A percentile compares a stretch with the other conserved stretches of the same genome.
phyloP scores from a whole-genome alignment of 1,140 invertebrate genomes.

The Magallana gigas region DNA sequence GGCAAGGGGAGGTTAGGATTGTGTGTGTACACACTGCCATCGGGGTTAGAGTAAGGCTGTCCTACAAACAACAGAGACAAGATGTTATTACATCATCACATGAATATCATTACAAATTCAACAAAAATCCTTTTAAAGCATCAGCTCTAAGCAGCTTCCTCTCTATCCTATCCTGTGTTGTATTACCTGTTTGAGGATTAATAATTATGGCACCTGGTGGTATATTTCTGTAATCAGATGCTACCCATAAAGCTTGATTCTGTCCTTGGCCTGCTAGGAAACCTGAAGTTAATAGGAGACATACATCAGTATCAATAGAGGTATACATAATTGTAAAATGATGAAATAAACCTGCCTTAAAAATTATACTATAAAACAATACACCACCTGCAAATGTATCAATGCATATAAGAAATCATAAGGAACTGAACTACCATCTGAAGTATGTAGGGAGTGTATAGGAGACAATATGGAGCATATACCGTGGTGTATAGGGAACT shows the following conservation, averaged over 20 bases:
- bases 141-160: background rate
- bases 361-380: too few relatives aligned
- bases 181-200: slow-evolving; percentile 85
- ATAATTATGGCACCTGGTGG: slow-evolving; percentile 91
- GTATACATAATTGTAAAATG: too few relatives aligned
- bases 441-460: too few relatives aligned
- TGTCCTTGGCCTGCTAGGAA: slow-evolving; percentile 52
- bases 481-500: too few relatives aligned
- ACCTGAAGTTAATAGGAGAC: slow-evolving; percentile 24
- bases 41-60: slow-evolving; percentile 67
- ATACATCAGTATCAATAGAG: too few relatives aligned
- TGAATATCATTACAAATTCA: background rate
- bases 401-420: too few relatives aligned
- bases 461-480: too few relatives aligned
- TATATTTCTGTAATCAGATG: slow-evolving; percentile 89
- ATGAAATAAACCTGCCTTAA: too few relatives aligned
- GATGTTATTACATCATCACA: background rate
- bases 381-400: too few relatives aligned
- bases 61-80: slow-evolving; percentile 48
- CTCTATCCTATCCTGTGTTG: background rate
- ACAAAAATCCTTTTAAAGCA: background rate
- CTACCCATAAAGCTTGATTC: slow-evolving; percentile 82
- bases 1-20: slow-evolving; percentile 63
- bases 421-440: too few relatives aligned
- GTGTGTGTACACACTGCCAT: slow-evolving; percentile 66